Evolutionary conservation across 2,113 vertebrate genomes (phyloP), one percentile per base, ranked within the genome.

Genomic region (Sinosuthora webbiana): DNA sequence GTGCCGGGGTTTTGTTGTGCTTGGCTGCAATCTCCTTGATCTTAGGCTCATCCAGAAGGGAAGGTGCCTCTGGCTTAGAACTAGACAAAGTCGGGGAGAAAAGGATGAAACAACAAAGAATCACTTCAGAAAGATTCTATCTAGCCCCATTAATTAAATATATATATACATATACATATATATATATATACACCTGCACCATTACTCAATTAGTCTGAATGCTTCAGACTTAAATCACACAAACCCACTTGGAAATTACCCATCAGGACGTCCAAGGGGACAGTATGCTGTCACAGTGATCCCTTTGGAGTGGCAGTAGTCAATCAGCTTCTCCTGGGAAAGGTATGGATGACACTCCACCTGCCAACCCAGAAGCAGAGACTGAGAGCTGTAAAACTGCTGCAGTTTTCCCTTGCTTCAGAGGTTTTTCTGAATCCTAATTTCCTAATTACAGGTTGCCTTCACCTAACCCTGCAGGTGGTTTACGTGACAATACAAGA

Each of bases 261-360:
- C 98, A 71, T 99, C 99, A 3, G 99, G 99, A 52, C 99, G 99
- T 11, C 99, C 99, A 17, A 99, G 98, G 30, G 99, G 99, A 75
- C 99, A 99, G 86, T 99, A 99, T 2, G 99, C 99, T 0, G 99
- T 99, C 95, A 99, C 98, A 9, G 96, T 70, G 35, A 99, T 99
- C 87, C 98, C 98, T 95, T 98, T 98, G 76, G 99, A 98, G 7
- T 98, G 98, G 97, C 99, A 99, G 92, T 98, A 99, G 86, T 90
- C 69, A 76, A 99, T 98, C 57, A 99, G 94, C 80, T 99, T 99
- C 91, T 99, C 98, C 96, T 99, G 99, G 88, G 97, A 97, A 67
- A 99, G 97, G 95, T 99, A 99, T 0, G 99, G 99, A 86, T 99
- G 99, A 94, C 98, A 98, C 96, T 99, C 99, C 7, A 99, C 85